Evolutionary conservation across 2,113 vertebrate genomes (phyloP).

Genomic region (Zosterops pallidus): DNA sequence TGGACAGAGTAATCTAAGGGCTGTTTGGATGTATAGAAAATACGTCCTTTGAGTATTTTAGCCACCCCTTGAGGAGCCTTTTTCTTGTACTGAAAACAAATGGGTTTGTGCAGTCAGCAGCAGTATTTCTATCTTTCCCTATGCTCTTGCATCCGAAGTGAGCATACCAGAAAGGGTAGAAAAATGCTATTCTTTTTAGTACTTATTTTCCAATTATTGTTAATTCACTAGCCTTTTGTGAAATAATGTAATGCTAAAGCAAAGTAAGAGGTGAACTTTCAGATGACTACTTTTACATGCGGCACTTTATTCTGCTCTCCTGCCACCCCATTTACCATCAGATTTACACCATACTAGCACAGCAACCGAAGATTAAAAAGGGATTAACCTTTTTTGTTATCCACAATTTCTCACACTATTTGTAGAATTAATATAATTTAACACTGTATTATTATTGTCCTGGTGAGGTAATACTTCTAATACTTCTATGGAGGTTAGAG

Average conservation of each 20-base stretch:
- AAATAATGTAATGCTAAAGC: neutral
- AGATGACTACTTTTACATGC: neutral
- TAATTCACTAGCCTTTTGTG: neutral
- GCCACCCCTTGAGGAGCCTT: neutral
- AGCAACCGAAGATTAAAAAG: conserved; percentile 6
- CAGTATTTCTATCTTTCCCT: neutral
- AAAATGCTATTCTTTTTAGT: neutral
- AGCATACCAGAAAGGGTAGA: neutral
- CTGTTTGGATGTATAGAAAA: neutral
- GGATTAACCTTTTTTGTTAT: conserved; percentile 39
- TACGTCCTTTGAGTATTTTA: neutral
- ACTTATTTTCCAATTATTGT: neutral
- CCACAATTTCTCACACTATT: neutral
- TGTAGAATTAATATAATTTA: conserved; percentile 34
- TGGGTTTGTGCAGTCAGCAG: neutral
- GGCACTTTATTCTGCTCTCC: neutral
- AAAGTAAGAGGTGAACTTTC: neutral
- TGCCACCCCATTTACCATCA: neutral
- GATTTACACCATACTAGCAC: neutral
- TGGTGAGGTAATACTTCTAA: neutral
- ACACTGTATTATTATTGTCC: conserved; percentile 8
- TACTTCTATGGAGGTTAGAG: neutral
- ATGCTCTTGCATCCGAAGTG: neutral
- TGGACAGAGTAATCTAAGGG: neutral
- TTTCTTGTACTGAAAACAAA: neutral